Percentiles rank a stretch among this genome's conserved stretches.
These are phyloP conservation scores for Synanceia verrucosa DNA, from an alignment of 2,797 vertebrate genomes.

Conservation along the genomic window DNA sequence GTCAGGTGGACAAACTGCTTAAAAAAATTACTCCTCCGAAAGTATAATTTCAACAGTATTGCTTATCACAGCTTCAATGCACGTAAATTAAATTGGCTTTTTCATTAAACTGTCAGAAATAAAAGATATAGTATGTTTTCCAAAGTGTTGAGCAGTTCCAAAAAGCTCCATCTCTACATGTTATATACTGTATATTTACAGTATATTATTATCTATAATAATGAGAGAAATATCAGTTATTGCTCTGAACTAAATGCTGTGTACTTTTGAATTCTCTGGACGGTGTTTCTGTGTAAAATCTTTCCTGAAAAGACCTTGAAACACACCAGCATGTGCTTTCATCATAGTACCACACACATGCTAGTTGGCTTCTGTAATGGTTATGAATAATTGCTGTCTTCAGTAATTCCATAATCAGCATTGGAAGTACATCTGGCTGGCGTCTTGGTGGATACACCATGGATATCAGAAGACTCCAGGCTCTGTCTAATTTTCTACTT, in stretches of 20 bases:
- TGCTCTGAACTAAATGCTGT: neutral
- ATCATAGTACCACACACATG: conserved; percentile 30
- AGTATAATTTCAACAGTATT: no score
- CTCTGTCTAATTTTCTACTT: conserved; percentile 57
- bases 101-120: neutral
- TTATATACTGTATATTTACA: neutral
- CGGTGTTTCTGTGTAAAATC: neutral
- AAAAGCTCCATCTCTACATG: neutral
- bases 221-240: neutral
- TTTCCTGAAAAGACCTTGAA: neutral
- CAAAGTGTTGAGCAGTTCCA: conserved; percentile 2
- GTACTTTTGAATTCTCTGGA: neutral
- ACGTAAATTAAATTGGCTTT: neutral
- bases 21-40: neutral
- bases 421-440: conserved; percentile 41
- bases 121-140: neutral
- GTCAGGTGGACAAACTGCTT: neutral
- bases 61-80: neutral
- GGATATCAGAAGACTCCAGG: conserved; percentile 66
- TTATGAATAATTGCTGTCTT: conserved; percentile 69
- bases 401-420: conserved; percentile 58
- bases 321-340: conserved; percentile 26
- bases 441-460: conserved; percentile 32
- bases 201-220: neutral
- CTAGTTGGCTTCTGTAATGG: conserved; percentile 32